phyloP scores from a whole-genome alignment of 2,888 invertebrate genomes.

The Parthenolecanium corni region DNA sequence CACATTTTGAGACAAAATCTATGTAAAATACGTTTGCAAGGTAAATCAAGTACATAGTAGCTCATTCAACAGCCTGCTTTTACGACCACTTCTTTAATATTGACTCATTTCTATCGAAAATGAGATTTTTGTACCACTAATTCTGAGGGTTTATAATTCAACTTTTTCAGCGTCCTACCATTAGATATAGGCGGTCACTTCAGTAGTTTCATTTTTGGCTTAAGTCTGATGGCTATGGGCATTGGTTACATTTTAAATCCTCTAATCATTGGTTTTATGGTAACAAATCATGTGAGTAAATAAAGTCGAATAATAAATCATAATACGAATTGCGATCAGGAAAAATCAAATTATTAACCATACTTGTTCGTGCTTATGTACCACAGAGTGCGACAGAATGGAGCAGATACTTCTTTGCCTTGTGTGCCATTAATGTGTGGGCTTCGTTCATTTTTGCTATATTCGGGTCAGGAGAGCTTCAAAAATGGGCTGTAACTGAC shows the following conservation, averaged over 20 bases:
- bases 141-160: too few relatives aligned
- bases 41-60: too few relatives aligned
- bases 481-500: not conserved
- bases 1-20: too few relatives aligned
- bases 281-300: conserved; percentile 4
- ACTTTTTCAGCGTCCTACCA: not conserved
- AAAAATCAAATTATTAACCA: too few relatives aligned
- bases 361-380: too few relatives aligned
- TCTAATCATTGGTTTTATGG: conserved; percentile 4
- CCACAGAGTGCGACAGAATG: conserved; percentile 4
- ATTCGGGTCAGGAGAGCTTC: conserved; percentile 6
- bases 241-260: not conserved
- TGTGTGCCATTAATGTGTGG: not conserved
- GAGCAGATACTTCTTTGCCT: not conserved
- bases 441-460: not conserved
- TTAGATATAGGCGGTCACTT: not conserved
- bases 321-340: too few relatives aligned
- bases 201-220: not conserved
- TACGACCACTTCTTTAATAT: too few relatives aligned
- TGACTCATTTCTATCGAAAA: too few relatives aligned
- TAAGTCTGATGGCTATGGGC: not conserved
- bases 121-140: too few relatives aligned
- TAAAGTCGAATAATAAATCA: too few relatives aligned
- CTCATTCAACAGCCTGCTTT: too few relatives aligned
- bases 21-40: too few relatives aligned